Evolutionary conservation across 53 echinoderm and acorn worm genomes (phyloP).

Genomic region (Apostichopus leukothele): DNA sequence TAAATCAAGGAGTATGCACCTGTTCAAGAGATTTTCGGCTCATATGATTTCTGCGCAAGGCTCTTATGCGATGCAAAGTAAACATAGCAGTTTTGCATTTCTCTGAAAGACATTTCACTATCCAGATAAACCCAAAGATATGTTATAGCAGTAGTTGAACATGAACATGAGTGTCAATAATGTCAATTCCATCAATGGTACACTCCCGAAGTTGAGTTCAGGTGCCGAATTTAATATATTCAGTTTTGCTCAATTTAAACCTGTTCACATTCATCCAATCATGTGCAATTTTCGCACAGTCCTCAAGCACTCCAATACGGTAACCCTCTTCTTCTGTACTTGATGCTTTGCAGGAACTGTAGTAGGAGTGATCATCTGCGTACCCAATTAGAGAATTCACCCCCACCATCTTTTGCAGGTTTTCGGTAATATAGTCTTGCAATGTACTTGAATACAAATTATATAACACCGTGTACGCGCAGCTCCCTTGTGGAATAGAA

Average conservation of each 20-base stretch:
- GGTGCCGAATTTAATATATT: not conserved
- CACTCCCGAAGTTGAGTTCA: not conserved
- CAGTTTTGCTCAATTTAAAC: not conserved
- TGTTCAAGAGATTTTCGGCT: no score
- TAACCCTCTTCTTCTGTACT: not conserved
- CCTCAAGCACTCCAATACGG: not conserved
- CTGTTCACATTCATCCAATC: constrained; percentile 17
- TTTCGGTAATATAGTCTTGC: not conserved
- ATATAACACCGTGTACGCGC: not conserved
- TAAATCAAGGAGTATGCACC: no score
- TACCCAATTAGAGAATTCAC: not conserved
- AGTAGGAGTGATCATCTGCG: constrained; percentile 37
- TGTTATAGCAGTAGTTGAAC: no score
- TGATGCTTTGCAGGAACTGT: not conserved
- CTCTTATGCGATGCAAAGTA: no score
- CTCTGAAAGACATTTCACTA: no score
- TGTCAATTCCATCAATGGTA: not conserved
- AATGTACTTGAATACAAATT: constrained; percentile 12
- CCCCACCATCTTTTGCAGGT: not conserved
- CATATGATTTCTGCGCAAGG: no score
- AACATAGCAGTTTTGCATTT: no score
- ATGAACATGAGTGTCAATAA: not conserved
- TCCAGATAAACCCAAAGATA: no score
- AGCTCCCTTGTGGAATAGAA: constrained; percentile 7
- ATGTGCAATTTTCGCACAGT: constrained; percentile 3